Evolutionary conservation across 2,888 invertebrate species (phyloP).

Genomic region (Patella depressa): DNA sequence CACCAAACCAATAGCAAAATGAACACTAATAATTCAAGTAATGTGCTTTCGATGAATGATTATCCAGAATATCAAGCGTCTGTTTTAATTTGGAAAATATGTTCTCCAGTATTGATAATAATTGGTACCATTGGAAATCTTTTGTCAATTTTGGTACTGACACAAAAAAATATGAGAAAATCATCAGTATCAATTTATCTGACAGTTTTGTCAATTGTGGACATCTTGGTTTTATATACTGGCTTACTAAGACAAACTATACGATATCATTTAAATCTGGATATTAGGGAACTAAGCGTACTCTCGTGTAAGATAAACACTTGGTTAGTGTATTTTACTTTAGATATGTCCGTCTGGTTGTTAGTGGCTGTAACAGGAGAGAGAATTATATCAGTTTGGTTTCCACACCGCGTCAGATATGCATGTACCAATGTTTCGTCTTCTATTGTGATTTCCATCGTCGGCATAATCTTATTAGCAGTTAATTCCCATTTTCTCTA

Average conservation of each 20-base stretch:
- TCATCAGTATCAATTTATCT: conserved; percentile 55
- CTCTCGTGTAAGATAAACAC: conserved; percentile 50
- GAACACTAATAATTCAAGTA: too few relatives aligned
- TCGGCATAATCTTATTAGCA: conserved; percentile 37
- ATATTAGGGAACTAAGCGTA: conserved; percentile 42
- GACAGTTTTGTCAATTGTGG: conserved; percentile 48
- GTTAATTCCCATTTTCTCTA: conserved; percentile 53
- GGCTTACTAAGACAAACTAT: conserved; percentile 57
- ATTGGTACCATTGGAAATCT: conserved; percentile 58
- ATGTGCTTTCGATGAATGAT: not conserved
- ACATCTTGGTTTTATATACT: conserved; percentile 54
- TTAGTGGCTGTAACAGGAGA: conserved; percentile 60
- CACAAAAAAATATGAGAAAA: conserved; percentile 44
- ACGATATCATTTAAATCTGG: conserved; percentile 34
- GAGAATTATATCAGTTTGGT: conserved; percentile 54
- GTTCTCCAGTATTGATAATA: conserved; percentile 55
- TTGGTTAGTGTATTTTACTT: conserved; percentile 53
- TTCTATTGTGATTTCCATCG: conserved; percentile 28
- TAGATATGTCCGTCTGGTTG: conserved; percentile 62
- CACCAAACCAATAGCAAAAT: too few relatives aligned
- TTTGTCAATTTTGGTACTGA: conserved; percentile 49
- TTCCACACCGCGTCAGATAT: conserved; percentile 48
- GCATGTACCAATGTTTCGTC: conserved; percentile 44
- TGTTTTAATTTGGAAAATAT: conserved; percentile 42
- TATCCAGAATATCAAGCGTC: conserved; percentile 36